Conservation (phyloP, 2,113 vertebrate species). For the Hemicordylus capensis region DNA sequence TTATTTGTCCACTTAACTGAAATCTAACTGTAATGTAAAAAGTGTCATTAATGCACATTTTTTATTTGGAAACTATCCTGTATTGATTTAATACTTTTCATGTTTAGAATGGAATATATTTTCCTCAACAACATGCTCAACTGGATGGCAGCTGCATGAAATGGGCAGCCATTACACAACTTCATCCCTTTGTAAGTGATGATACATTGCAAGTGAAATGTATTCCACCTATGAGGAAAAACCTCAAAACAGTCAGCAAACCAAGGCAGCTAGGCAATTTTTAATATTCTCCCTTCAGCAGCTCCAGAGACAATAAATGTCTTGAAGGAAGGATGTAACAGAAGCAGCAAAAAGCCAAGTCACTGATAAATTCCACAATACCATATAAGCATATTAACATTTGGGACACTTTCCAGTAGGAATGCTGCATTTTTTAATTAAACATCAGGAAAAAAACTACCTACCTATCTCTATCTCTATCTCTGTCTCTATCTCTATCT, state of each 20-base stretch:
- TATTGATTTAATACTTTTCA: conserved; percentile 18
- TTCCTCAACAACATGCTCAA: neutral
- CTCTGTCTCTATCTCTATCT: too few species aligned
- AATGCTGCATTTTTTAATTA: neutral
- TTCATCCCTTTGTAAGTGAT: neutral
- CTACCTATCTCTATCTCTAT: too few species aligned
- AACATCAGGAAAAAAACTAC: neutral
- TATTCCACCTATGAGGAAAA: neutral
- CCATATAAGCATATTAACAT: neutral
- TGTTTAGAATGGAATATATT: conserved; percentile 15
- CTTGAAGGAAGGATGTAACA: neutral
- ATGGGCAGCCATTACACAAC: neutral
- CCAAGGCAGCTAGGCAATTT: conserved; percentile 7
- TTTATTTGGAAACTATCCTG: conserved; percentile 2
- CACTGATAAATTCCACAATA: neutral
- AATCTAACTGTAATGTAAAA: conserved; percentile 24
- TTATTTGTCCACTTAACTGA: conserved; percentile 19
- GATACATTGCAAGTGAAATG: conserved; percentile 2
- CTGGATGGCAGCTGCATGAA: neutral
- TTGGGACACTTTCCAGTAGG: neutral
- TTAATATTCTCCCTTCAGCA: conserved; percentile 4
- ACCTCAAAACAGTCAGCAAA: conserved; percentile 14
- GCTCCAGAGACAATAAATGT: neutral
- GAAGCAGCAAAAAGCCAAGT: neutral
- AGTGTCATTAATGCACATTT: neutral